Evolutionary conservation across 2,888 invertebrate genomes (phyloP).

Genomic region (Scaptomyza tumidula): DNA sequence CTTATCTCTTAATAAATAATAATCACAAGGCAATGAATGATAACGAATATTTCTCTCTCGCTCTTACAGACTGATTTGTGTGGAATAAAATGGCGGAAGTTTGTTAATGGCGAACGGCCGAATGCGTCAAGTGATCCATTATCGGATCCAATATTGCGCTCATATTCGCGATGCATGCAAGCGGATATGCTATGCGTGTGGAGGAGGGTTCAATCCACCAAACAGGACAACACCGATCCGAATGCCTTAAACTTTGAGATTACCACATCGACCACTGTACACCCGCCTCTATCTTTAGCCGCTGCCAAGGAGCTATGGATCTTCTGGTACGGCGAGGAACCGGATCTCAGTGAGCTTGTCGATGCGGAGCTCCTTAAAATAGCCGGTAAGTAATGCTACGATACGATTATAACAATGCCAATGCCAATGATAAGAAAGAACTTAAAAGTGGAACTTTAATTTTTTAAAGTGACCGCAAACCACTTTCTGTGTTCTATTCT

Average conservation of each 20-base stretch:
- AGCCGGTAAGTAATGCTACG: constrained; percentile 94
- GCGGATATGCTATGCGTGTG: constrained; percentile 99
- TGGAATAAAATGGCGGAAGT: constrained; percentile 99
- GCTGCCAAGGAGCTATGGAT: constrained; percentile 99
- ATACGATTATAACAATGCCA: no score
- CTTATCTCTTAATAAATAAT: constrained; percentile 29
- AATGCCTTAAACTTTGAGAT: constrained; percentile 85
- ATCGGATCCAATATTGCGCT: constrained; percentile 95
- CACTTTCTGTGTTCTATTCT: no score
- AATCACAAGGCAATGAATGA: constrained; percentile 37
- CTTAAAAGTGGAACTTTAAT: background rate
- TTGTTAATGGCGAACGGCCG: constrained; percentile 90
- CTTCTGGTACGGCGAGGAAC: constrained; percentile 99
- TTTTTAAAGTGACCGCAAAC: background rate
- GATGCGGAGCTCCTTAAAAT: constrained; percentile 93
- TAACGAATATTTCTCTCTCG: constrained; percentile 8
- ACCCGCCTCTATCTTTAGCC: constrained; percentile 92
- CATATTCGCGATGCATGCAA: constrained; percentile 95
- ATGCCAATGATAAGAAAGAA: no score
- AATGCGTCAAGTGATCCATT: constrained; percentile 88
- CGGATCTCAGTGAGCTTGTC: constrained; percentile 93
- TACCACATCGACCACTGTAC: constrained; percentile 85
- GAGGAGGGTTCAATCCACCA: constrained; percentile 92
- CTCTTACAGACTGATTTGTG: constrained; percentile 96
- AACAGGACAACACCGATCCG: constrained; percentile 85